Base-by-base conservation (phyloP, 2,797 vertebrate genomes). In the Sebastes oblongus region DNA sequence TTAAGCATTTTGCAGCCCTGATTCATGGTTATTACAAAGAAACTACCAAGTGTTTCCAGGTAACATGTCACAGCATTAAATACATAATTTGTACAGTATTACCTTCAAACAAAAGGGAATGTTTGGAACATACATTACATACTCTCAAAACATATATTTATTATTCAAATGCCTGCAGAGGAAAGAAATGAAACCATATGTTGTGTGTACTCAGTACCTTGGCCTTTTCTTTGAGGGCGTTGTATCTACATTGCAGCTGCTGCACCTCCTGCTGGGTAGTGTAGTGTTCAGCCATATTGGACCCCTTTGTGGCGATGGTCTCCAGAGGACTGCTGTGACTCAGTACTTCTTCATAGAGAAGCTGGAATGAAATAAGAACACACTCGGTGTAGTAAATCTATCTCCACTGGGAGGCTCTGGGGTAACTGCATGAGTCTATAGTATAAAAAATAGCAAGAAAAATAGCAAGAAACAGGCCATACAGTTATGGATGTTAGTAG, bases 291-390 rank as follows among this genome's bases (percentile, higher is more conserved):
- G 96, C 93, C 97, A 99, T 98, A 81, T 96, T 96, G 70, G 95
- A 96, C 39, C 97, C 96, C 94, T 99, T 99, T 84, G 93, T 89
- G 86, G 97, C 97, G 66, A 99, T 99, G 0, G 96, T 97, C 88
- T 98, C 96, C 93, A 99, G 90, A 55, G 98, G 93, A 85, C 95
- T 96, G 87, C 92, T 94, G 85, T 99, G 97, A 92, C 97, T 99
- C 88, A 98, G 78, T 2, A 99, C 96, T 84, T 99, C 98, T 91
- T 99, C 98, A 86, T 94, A 97, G 74, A 99, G 94, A 56, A 99
- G 94, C 98, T 99, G 91, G 58, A 91, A 74, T 69, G 20, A 83
- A 85, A 85, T 12, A 66, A 67, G 52, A 58, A 76, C 25, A 85
- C 34, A 75, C 27, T 79, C 9, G 27, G 9, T 69, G 72, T 62